Base-by-base conservation (phyloP, 2,797 vertebrate genomes). In the Sebastes iracundus region DNA sequence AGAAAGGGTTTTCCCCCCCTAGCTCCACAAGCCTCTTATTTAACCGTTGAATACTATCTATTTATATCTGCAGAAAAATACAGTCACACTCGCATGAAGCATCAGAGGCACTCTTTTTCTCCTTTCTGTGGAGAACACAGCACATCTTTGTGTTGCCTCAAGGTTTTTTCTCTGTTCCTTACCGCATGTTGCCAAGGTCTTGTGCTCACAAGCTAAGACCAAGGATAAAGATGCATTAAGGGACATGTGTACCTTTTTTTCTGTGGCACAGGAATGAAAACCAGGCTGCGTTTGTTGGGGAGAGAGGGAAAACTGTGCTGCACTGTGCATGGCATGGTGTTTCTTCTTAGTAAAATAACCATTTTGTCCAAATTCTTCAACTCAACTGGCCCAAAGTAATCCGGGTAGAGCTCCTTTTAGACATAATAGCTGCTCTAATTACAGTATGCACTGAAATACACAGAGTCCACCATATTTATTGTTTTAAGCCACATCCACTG, bases 1-100 rank as follows among this genome's bases (percentile, higher is more conserved):
- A 60, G 59, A 71, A 46, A 72, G 52, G 72, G 65, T 38, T 77
- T 83, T 84, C 42, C 63, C 63, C 53, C 71, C 53, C 73, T 6
- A 6, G 33, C 77, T 88, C 73, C 81, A 86, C 89, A 85, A 87
- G 85, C 74, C 65, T 87, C 84, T 86, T 78, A 83, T 84, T 92
- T 80, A 92, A 81, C 83, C 66, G 80, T 42, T 91, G 83, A 93
- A 90, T 77, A 71, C 82, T 67, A 62, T 88, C 89, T 91, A 92
- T 93, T 92, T 93, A 92, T 93, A 89, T 62, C 77, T 64, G 2
- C 55, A 80, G 75, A 69, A 80, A 89, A 88, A 88, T 77, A 87
- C 60, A 80, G 79, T 79, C 75, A 52, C 82, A 83, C 71, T 79
- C 81, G 46, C 79, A 89, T 33, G 81, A 81, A 84, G 86, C 79